phyloP scores from a whole-genome alignment of 1,140 invertebrate species.

The Meloidogyne floridensis region DNA sequence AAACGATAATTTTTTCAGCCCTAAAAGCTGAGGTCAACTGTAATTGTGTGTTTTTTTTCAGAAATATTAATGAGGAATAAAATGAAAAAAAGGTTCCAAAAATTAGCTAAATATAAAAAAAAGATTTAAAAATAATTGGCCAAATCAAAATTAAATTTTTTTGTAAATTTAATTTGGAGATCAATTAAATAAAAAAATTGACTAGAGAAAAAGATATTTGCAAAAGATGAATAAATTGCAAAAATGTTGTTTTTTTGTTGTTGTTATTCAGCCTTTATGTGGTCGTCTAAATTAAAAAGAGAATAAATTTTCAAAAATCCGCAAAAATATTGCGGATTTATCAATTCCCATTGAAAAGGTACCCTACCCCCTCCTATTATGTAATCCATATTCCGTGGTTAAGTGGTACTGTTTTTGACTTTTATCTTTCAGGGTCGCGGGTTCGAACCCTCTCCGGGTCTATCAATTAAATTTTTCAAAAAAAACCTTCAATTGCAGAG shows the following conservation, averaged over 20 bases:
- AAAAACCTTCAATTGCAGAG: neutral
- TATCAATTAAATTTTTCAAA: neutral
- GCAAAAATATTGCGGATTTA: too few species aligned
- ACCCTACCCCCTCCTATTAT: too few species aligned
- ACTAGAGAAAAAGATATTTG: neutral
- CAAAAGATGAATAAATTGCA: neutral
- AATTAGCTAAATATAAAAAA: slow-evolving; percentile 2
- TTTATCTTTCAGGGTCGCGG: too few species aligned
- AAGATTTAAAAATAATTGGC: neutral
- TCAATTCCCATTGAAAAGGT: too few species aligned
- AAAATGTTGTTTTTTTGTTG: slow-evolving; percentile 3
- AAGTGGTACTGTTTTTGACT: too few species aligned
- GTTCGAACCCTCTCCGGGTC: neutral
- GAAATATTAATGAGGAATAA: neutral
- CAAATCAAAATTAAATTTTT: neutral
- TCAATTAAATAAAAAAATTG: neutral
- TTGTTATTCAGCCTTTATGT: slow-evolving; percentile 22
- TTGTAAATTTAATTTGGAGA: neutral
- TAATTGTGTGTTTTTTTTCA: too few species aligned
- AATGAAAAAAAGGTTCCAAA: neutral
- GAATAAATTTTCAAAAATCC: too few species aligned
- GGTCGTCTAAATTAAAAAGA: neutral
- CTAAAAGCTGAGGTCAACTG: too few species aligned
- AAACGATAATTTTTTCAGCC: too few species aligned
- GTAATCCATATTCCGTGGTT: too few species aligned